Evolutionary conservation across 2,113 vertebrate species (phyloP).

Genomic region (Galemys pyrenaicus): DNA sequence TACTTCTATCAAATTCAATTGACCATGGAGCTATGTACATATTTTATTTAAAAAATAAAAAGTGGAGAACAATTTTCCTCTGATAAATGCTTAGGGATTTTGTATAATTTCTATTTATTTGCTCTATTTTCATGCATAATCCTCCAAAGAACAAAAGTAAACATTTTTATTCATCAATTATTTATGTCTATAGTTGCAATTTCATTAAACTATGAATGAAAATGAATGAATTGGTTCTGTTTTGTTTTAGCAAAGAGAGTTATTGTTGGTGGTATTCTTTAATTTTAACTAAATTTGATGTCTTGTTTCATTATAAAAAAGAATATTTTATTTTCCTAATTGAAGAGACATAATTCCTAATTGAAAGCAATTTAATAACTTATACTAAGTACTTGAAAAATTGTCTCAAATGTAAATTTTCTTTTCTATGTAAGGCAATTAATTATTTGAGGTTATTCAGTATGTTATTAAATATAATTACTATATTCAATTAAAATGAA

Average conservation of each 20-base stretch:
- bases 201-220: slow-evolving; percentile 52
- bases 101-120: neutral
- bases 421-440: slow-evolving; percentile 4
- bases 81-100: slow-evolving; percentile 41
- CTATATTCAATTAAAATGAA: neutral
- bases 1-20: slow-evolving; percentile 31
- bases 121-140: neutral
- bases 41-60: neutral
- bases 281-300: slow-evolving; percentile 37
- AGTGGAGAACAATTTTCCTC: neutral
- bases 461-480: slow-evolving; percentile 31
- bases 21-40: neutral
- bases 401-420: slow-evolving; percentile 2
- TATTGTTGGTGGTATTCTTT: slow-evolving; percentile 29
- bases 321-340: slow-evolving; percentile 60
- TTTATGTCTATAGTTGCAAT: neutral
- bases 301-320: slow-evolving; percentile 33
- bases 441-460: slow-evolving; percentile 27
- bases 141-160: neutral
- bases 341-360: slow-evolving; percentile 46
- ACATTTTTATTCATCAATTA: slow-evolving; percentile 18
- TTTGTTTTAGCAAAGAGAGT: slow-evolving; percentile 43
- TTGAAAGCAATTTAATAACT: slow-evolving; percentile 59
- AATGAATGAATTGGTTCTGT: neutral
- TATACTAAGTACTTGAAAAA: slow-evolving; percentile 26